Evolutionary conservation across 1,140 invertebrate genomes (phyloP), one percentile per base, ranked within the genome.

Genomic region (Drosophila sechellia): DNA sequence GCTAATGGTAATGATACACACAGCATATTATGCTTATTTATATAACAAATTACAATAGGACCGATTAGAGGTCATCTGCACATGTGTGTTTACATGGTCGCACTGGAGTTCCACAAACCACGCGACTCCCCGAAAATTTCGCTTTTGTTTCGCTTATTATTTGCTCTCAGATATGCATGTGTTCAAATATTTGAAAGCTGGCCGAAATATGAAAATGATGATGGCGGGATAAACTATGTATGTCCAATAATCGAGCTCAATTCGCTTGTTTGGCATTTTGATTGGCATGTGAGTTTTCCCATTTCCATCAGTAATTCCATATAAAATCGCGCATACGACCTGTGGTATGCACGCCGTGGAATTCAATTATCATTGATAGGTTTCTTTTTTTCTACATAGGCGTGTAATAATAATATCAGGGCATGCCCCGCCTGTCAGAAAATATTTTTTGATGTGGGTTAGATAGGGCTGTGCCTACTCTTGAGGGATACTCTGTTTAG

Each of bases 1-100:
- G 48, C 15, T 54, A 17, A 59, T 45, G 34, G 31, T 77, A 50
- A 76, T 59, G 55, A 31, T 54, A 31, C 37, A 42, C 37, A 42
- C 25, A 72, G 27, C 61, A 63, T 69, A 69, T 76, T 80, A 85
- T 77, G 81, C 68, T 78, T 79, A 87, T 87, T 81, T 87, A 87
- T 86, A 78, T 68, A 86, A 75, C 61, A 74, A 48, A 85, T 85
- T 85, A 80, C 57, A 87, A 87, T 86, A 27, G 46, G 46, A 17
- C 55, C 60, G 69, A 81, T 86, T 86, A 87, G 83, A 66, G 74
- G 65, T 81, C 74, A 75, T 45, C 40, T 61, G 54, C 20, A 46
- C 40, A 49, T 31, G 15, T 39, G 46, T 65, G 71, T 68, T 58
- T 63, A 46, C 60, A 15, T 45, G 12, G 11, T 20, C 42, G 15